Base-by-base conservation (phyloP, 2,113 vertebrate genomes). In the Empidonax alnorum region DNA sequence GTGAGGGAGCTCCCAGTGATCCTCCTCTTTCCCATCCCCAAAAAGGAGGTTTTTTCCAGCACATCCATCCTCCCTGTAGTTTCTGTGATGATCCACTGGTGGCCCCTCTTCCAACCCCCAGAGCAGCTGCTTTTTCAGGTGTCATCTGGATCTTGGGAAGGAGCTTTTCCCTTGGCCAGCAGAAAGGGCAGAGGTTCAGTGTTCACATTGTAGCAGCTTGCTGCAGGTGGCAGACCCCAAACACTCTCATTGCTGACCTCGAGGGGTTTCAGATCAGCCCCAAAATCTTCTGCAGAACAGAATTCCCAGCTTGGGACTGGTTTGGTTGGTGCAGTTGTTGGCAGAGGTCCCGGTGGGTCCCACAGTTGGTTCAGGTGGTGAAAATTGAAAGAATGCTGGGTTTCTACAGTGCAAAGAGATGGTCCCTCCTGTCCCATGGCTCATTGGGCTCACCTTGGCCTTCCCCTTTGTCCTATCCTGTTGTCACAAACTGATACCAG, bases 81-180 rank as follows among this genome's bases (percentile, higher is more conserved):
- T 42, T 55, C 39, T 61, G 41, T 31, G 42, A 12, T 28, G 19
- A 10, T 10, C 9, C 1, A 1, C 16, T 21, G 35, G 9, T 63
- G 59, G 30, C 16, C 41, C 12, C 14, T 23, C 15, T 37, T 73
- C 67, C 2, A 14, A n/a, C 14, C 10, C 1, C 0, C 37, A 31
- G 12, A 1, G 1, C 4, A 27, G 53, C n/a, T 44, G 6, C 55
- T 63, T 42, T 28, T 68, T 10, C 42, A 52, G 37, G 42, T 14
- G 4, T 44, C 5, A 0, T 9, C 35, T 0, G 0, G 13, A 5
- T 23, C 41, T 66, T 41, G 58, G 59, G 53, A 55, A 88, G 53
- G 33, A 24, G 14, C 18, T 53, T 44, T 76, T 85, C 9, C 31
- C 65, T 72, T 33, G 15, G 15, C 13, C 44, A 49, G 12, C 9